These are phyloP conservation scores for Anniella stebbinsi DNA, from an alignment of 2,797 vertebrate genomes.

Conservation along the genomic window DNA sequence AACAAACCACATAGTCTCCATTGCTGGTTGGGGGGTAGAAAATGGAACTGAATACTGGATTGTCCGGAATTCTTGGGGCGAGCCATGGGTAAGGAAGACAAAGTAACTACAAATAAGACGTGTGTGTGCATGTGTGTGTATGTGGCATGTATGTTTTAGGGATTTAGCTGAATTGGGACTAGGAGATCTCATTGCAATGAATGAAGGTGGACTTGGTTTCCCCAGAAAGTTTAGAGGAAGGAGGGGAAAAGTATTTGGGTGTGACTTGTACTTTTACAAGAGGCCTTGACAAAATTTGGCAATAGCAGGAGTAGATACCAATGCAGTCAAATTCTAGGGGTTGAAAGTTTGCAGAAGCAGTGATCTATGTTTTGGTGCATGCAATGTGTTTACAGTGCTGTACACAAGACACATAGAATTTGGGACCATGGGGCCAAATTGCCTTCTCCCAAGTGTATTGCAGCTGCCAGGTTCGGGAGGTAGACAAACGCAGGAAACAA, in stretches of 20 bases:
- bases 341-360: background rate
- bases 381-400: too few relatives aligned
- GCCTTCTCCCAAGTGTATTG: background rate
- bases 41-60: constrained; percentile 91
- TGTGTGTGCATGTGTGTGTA: too few relatives aligned
- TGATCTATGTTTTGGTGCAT: background rate
- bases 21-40: constrained; percentile 93
- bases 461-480: background rate
- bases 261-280: background rate
- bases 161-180: background rate
- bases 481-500: background rate
- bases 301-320: background rate
- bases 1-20: constrained; percentile 93
- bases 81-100: constrained; percentile 91
- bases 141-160: too few relatives aligned
- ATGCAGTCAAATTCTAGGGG: background rate
- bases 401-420: too few relatives aligned
- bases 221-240: background rate
- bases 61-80: constrained; percentile 97
- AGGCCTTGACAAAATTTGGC: background rate
- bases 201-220: background rate
- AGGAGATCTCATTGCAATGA: background rate
- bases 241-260: background rate
- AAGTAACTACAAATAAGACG: background rate
- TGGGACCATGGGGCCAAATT: background rate